Evolutionary conservation across 2,888 invertebrate genomes (phyloP).

Genomic region (Nymphalis c-album): DNA sequence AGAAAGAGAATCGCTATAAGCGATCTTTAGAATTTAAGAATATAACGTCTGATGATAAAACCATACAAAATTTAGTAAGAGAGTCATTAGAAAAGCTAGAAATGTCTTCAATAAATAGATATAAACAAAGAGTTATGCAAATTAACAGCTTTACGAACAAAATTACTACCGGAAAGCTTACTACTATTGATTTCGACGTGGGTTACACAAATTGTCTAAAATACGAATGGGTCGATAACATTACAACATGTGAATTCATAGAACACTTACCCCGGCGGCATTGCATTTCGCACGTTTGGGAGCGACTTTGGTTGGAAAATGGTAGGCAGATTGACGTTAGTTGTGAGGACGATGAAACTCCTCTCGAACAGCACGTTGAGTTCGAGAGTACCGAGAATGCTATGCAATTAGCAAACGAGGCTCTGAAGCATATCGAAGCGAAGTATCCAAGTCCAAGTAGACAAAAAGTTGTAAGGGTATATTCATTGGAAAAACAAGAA

Average conservation of each 20-base stretch:
- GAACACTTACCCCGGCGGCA: slow-evolving; percentile 66
- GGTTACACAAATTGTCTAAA: slow-evolving; percentile 71
- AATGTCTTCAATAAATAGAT: slow-evolving; percentile 59
- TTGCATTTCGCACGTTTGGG: slow-evolving; percentile 62
- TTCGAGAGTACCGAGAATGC: slow-evolving; percentile 61
- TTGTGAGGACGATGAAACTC: slow-evolving; percentile 65
- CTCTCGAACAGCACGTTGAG: slow-evolving; percentile 60
- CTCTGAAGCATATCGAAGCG: slow-evolving; percentile 70
- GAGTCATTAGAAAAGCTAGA: slow-evolving; percentile 65
- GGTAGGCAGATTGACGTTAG: slow-evolving; percentile 61
- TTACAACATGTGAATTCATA: slow-evolving; percentile 61
- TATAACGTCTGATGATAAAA: slow-evolving; percentile 50
- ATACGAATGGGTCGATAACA: slow-evolving; percentile 65
- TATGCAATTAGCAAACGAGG: slow-evolving; percentile 58
- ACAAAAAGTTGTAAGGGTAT: slow-evolving; percentile 66
- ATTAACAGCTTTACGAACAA: slow-evolving; percentile 64
- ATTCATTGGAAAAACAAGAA: slow-evolving; percentile 68
- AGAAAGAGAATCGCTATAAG: slow-evolving; percentile 42
- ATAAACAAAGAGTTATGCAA: slow-evolving; percentile 63
- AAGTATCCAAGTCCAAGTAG: slow-evolving; percentile 69
- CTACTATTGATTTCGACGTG: slow-evolving; percentile 69
- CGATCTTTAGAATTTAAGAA: slow-evolving; percentile 49
- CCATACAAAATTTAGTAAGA: slow-evolving; percentile 56
- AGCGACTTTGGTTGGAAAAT: slow-evolving; percentile 63
- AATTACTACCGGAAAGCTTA: slow-evolving; percentile 61